Evolutionary conservation across 1,140 invertebrate species (phyloP), one percentile per base, ranked within the genome.

Genomic region (Euura saliciscinereae): DNA sequence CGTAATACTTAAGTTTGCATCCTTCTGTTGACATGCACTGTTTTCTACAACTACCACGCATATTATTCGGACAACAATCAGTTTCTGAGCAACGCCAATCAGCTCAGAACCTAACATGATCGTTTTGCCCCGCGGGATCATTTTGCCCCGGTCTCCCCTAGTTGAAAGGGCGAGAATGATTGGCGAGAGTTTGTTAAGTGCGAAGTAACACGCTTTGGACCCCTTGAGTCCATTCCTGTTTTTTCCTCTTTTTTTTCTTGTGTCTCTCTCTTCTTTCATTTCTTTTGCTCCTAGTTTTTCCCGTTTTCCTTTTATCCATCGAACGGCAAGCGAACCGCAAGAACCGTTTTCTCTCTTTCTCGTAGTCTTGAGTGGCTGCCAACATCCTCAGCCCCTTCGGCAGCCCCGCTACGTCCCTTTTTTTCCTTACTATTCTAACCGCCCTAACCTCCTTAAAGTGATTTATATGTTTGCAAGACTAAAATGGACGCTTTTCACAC

Each of bases 401-500:
- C 51, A 4, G 10, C 51, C 5, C 51, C 3, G 3, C 3, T 28
- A 28, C 28, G 28, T n/a, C 51, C 51, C 51, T 59, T 59, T 59
- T 59, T 59, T 59, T n/a, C 13, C 51, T 28, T 28, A 28, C 28
- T 28, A 28, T 28, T 28, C 0, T 28, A 28, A 28, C 28, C 28
- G 28, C 28, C 28, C 28, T 28, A 28, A 28, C 28, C 28, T 28
- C 28, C 28, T 8, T n/a, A 3, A n/a, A 2, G 51, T 59, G 51
- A 59, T 59, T 59, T 59, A 59, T 59, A 59, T 59, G 51, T 59
- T 59, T 59, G 51, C 51, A 59, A 59, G 51, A 4, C 51, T 59
- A 59, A 59, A 59, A 59, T 59, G 51, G 51, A n/a, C 51, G 51
- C 51, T 59, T 59, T 59, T 59, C 51, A 59, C 51, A 59, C 10